These are phyloP conservation scores for Rostratula benghalensis DNA, from an alignment of 2,113 vertebrate genomes.

Conservation along the genomic window DNA sequence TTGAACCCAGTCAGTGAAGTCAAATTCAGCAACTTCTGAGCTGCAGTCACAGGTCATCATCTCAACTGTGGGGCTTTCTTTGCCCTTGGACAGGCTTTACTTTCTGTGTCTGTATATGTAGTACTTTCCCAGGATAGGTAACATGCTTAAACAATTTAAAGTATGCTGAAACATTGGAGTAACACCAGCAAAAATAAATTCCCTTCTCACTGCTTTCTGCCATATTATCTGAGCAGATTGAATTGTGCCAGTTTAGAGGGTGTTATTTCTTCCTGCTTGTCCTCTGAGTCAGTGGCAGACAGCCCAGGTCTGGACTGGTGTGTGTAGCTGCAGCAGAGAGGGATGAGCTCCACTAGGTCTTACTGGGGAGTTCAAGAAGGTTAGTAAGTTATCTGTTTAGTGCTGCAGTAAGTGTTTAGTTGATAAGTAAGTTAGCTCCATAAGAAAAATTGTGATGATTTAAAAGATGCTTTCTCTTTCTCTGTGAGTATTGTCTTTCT, in stretches of 20 bases:
- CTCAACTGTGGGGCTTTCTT: not conserved
- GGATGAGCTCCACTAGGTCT: not conserved
- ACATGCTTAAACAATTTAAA: not conserved
- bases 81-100: not conserved
- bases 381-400: not conserved
- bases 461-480: not conserved
- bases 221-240: not conserved
- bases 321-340: rapidly evolving
- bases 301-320: rapidly evolving
- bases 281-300: not conserved
- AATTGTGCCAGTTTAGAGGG: not conserved
- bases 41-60: not conserved
- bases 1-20: not conserved
- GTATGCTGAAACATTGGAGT: not conserved
- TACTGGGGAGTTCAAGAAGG: not conserved
- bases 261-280: not conserved
- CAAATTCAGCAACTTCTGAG: not conserved
- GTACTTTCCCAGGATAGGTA: not conserved
- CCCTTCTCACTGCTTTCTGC: not conserved
- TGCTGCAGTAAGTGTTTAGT: not conserved
- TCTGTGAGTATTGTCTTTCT: not conserved
- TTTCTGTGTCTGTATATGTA: not conserved
- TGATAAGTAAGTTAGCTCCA: not conserved
- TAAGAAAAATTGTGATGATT: not conserved
- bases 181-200: not conserved